Base-by-base conservation (phyloP, 92 coral and sea anemone genomes). In the Hydrozoanthus gracilis region DNA sequence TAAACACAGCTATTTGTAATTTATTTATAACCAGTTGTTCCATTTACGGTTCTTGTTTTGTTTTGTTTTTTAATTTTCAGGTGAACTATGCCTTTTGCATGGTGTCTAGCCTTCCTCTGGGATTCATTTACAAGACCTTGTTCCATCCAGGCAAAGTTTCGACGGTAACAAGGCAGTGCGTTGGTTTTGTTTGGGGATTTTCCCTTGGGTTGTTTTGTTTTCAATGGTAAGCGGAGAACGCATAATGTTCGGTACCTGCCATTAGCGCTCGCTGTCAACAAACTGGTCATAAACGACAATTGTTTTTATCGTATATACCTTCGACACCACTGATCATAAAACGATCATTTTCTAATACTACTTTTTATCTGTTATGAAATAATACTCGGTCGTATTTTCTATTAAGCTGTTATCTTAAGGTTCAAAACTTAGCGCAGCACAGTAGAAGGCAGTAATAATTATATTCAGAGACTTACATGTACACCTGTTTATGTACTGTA, bases 141-240 rank as follows among this genome's bases (percentile, higher is more conserved):
- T 27, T 80, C 49, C 85, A 80, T 18, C 85, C 85, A 3, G 66
- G 51, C 4, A 66, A 67, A 80, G 75, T 48, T 11, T 80, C 85
- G 0, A 49, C 85, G 12, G 50, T 7, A 44, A 39, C 69, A 48
- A 64, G 85, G 17, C 85, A 80, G 51, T 8, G 64, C 14, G 47
- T 80, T 48, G 85, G 85, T 3, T 64, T 80, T 16, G 51, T 67
- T 14, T 80, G 85, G 85, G 85, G 74, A 11, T 3, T 80, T 18
- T 60, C 74, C 7, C 72, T 80, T 5, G 85, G 73, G 18, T 80
- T 74, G 85, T 66, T 64, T 67, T 80, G 85, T 65, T 80, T 80
- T 65, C 58, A 80, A 9, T 80, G 85, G 85, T 80, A 80, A 80
- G 85, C 51, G 18, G 20, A 74, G 44, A 65, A 17, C 27, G 16